Percentiles rank a stretch among this genome's conserved stretches.
These are phyloP conservation scores for Colinus virginianus DNA, from an alignment of 2,113 vertebrate genomes.

Conservation along the genomic window DNA sequence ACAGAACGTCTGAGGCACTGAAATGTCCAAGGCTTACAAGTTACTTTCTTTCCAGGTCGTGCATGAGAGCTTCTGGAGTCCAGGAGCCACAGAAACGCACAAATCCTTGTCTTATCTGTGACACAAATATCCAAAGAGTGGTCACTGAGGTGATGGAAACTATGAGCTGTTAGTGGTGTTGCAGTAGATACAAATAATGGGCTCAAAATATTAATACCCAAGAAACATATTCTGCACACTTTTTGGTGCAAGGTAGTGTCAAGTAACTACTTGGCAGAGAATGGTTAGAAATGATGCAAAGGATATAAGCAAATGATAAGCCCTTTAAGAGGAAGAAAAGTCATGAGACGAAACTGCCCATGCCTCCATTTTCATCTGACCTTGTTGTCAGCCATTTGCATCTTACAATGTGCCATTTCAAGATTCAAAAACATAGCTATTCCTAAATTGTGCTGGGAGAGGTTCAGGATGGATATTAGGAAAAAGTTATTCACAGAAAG, in stretches of 20 bases:
- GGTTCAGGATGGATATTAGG: too few relatives aligned
- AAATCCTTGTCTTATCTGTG: background rate
- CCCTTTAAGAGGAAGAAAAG: background rate
- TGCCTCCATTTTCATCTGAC: background rate
- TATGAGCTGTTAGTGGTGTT: background rate
- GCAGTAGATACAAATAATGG: background rate
- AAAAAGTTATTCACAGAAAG: too few relatives aligned
- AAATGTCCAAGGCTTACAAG: background rate
- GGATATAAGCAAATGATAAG: background rate
- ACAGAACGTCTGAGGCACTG: fast-evolving
- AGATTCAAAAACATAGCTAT: background rate
- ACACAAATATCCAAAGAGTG: background rate
- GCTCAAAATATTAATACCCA: background rate
- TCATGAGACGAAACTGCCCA: background rate
- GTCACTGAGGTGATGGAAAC: background rate
- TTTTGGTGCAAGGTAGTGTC: background rate
- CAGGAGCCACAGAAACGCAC: background rate
- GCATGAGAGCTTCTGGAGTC: background rate
- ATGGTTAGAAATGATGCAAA: background rate
- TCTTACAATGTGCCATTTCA: fast-evolving
- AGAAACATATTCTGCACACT: background rate
- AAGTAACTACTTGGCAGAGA: background rate
- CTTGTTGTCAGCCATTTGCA: background rate
- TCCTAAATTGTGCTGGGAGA: too few relatives aligned
- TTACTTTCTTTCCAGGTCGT: background rate